Evolutionary conservation across 2,797 vertebrate genomes (phyloP), one percentile per base, ranked within the genome.

Genomic region (Coregonus sp.): DNA sequence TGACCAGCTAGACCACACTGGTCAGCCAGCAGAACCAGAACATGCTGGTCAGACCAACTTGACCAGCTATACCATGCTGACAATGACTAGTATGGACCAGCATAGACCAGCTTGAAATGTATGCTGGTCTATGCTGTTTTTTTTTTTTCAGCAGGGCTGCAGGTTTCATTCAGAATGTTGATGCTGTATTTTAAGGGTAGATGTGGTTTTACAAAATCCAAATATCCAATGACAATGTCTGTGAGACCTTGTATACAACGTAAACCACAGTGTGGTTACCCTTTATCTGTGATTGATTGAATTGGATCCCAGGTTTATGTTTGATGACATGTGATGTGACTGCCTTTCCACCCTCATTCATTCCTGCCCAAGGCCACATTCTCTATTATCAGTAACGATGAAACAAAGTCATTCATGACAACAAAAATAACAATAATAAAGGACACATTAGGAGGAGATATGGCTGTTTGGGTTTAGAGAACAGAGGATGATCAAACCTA

Each of bases 341-440:
- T 81, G 68, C 82, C 74, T 67, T 66, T 5, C 37, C 50, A 47
- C 31, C 66, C 66, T 37, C 66, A 68, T 35, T 68, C 66, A 15
- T 35, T 68, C 66, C 31, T 6, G 66, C 25, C 14, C 31, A 37
- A 37, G 5, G 5, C 5, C 18, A n/a, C 56, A 59, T 59, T 20
- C 5, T 59, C 5, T 16, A n/a, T 59, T 59, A 59, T 20, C 56
- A n/a, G 18, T 59, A 59, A 59, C n/a, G n/a, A 59, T 7, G 6
- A n/a, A 7, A 56, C 9, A 56, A 56, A 56, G 15, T 56, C 5
- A 56, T 56, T 47, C 0, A 47, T 12, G 40, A 47, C 40, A 47
- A 47, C 40, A 47, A 47, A 47, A 47, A 47, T 9, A 47, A 11
- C 40, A 11, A 9, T 2, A 11, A 47, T 9, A 11, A 47, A 47